Percentiles rank a stretch among this genome's conserved stretches.
These are phyloP conservation scores for Saimiri boliviensis DNA, from an alignment of 2,113 vertebrate species.

Conservation along the genomic window DNA sequence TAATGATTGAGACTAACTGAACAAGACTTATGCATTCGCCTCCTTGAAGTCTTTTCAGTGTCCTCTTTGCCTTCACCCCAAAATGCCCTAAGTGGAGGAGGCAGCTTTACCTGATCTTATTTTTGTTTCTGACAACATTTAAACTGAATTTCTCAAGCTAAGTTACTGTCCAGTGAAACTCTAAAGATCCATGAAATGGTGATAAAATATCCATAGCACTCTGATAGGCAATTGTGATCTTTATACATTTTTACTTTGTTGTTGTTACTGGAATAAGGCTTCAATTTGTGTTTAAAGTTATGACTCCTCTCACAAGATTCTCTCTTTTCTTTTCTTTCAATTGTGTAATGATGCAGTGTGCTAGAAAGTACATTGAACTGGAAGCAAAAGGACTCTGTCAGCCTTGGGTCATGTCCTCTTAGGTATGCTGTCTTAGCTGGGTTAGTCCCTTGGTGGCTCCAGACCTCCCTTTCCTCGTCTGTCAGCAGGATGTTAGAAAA, in stretches of 20 bases:
- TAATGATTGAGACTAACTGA: neutral
- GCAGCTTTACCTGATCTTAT: neutral
- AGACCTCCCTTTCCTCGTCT: neutral
- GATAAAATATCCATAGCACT: neutral
- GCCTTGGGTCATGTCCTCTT: neutral
- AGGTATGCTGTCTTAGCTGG: neutral
- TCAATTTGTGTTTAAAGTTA: neutral
- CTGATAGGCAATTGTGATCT: neutral
- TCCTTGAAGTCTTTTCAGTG: neutral
- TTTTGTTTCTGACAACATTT: slow-evolving; percentile 1
- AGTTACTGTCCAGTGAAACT: neutral
- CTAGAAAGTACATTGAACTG: neutral
- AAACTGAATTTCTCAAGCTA: neutral
- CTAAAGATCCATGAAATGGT: neutral
- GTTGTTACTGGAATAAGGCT: neutral
- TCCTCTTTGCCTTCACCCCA: neutral
- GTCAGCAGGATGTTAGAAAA: neutral
- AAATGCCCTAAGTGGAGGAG: neutral
- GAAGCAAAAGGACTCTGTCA: neutral
- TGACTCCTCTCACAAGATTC: neutral
- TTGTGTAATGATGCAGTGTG: neutral
- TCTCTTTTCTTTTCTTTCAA: neutral
- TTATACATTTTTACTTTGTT: neutral
- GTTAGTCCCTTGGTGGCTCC: neutral
- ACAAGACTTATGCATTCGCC: neutral